phyloP scores from a whole-genome alignment of 2,113 vertebrate species.

The Scortum barcoo region DNA sequence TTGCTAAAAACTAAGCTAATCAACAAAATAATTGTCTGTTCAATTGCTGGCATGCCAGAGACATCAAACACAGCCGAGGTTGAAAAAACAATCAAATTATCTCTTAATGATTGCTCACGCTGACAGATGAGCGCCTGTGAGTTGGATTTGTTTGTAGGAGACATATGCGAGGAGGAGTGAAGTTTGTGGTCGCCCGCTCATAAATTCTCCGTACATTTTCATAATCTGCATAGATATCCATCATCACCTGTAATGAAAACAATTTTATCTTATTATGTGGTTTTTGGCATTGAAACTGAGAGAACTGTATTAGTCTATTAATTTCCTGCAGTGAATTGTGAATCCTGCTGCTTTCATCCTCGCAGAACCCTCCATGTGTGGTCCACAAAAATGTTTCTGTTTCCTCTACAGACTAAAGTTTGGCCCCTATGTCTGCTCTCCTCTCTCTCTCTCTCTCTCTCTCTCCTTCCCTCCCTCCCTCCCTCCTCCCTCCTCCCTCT shows the following conservation, averaged over 20 bases:
- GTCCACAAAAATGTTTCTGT: conserved; percentile 75
- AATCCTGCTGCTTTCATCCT: conserved; percentile 77
- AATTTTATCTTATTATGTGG: conserved; percentile 65
- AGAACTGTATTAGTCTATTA: conserved; percentile 74
- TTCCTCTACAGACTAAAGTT: conserved; percentile 75
- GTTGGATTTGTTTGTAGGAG: conserved; percentile 44
- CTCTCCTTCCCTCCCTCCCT: neutral
- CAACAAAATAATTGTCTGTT: conserved; percentile 82
- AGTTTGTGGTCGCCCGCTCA: conserved; percentile 27
- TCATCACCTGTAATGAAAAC: conserved; percentile 79
- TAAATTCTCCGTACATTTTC: conserved; percentile 49
- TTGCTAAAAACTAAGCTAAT: conserved; percentile 80
- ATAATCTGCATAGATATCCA: conserved; percentile 62
- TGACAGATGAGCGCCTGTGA: conserved; percentile 69
- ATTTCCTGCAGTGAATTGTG: conserved; percentile 79
- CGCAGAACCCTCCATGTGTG: conserved; percentile 75
- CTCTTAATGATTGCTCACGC: conserved; percentile 80
- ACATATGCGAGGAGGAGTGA: conserved; percentile 52
- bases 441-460: conserved; percentile 17
- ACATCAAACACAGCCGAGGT: conserved; percentile 75
- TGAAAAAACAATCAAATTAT: conserved; percentile 81
- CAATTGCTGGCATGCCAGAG: conserved; percentile 74
- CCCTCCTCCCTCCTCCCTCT: neutral
- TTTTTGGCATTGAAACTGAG: conserved; percentile 70
- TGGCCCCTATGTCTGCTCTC: conserved; percentile 61